Evolutionary conservation across 2,797 vertebrate genomes (phyloP).

Genomic region (Betta splendens): DNA sequence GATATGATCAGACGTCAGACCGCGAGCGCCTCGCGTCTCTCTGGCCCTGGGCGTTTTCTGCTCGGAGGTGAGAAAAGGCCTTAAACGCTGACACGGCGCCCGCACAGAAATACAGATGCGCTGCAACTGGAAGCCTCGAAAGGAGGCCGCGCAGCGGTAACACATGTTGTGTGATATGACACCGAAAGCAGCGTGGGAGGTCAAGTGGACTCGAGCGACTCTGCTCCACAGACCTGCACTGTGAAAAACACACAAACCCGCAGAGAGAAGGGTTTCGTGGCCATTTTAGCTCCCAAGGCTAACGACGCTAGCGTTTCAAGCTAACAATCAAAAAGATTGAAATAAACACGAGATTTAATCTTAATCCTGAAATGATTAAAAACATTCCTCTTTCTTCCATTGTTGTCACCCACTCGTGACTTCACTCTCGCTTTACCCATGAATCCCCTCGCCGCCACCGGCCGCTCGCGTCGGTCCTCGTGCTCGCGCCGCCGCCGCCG

Average conservation of each 20-base stretch:
- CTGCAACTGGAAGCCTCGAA: slow-evolving; percentile 25
- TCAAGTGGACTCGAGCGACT: slow-evolving; percentile 31
- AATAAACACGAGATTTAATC: too few species aligned
- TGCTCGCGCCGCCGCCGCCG: too few species aligned
- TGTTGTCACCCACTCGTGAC: not conserved
- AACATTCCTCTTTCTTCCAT: not conserved
- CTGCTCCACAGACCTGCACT: not conserved
- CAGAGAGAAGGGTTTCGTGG: too few species aligned
- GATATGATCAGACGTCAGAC: slow-evolving; percentile 76
- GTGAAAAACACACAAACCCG: too few species aligned
- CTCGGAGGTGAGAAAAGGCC: slow-evolving; percentile 73
- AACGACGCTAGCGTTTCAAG: too few species aligned
- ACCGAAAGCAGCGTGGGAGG: slow-evolving; percentile 17
- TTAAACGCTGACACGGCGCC: slow-evolving; percentile 68
- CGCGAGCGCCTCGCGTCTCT: slow-evolving; percentile 51
- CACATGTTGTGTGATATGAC: slow-evolving; percentile 17
- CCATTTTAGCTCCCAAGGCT: too few species aligned
- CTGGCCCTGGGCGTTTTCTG: slow-evolving; percentile 58
- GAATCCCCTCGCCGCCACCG: too few species aligned
- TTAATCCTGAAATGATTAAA: too few species aligned
- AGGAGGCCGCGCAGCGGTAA: slow-evolving; percentile 15
- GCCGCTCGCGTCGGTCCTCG: too few species aligned
- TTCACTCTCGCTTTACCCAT: too few species aligned
- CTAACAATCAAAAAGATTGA: too few species aligned
- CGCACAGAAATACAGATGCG: slow-evolving; percentile 47